Base-by-base conservation (phyloP, 2,113 vertebrate genomes). In the Odontesthes bonariensis region DNA sequence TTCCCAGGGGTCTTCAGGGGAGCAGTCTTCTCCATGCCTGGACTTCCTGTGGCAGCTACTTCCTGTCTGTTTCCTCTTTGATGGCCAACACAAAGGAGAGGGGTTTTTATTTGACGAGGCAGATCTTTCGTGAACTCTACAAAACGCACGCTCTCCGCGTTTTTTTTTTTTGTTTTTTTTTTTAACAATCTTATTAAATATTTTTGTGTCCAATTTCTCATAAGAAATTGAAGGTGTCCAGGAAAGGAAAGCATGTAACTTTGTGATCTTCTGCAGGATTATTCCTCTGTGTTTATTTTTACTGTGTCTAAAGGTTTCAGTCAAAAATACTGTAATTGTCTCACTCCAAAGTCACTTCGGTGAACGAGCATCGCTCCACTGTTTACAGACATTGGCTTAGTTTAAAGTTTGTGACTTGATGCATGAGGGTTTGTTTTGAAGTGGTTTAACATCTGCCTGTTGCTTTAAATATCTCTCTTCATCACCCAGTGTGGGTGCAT, bases 51-150 rank as follows among this genome's bases (percentile, higher is more conserved):
- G 82, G 89, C 87, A 89, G 92, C 86, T 69, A 85, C 86, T 94
- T 95, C 93, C 93, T 92, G 93, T 82, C 87, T 77, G 70, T 90
- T 92, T 92, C 89, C 90, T 91, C 81, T 89, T 83, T 90, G 81
- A 88, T 83, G 89, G 70, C 56, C 71, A 78, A 86, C 79, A 93
- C 89, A 91, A 90, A 86, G 83, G 68, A 87, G 69, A 77, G 46
- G 11, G 53, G 10, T 75, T 90, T 90, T 91, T 71, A 63, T 72
- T 91, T 79, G 83, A 89, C 73, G 1, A 71, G 71, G 90, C 87
- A 83, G 66, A 81, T 88, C 91, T 27, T 92, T 69, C 51, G 79
- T 83, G 65, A 84, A 84, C 73, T 73, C 44, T 20, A 38, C 14
- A 72, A 78, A 73, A 44, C 42, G 16, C 42, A 42, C 8, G 40